phyloP scores from a whole-genome alignment of 2,888 invertebrate species.

The Idaea straminata region DNA sequence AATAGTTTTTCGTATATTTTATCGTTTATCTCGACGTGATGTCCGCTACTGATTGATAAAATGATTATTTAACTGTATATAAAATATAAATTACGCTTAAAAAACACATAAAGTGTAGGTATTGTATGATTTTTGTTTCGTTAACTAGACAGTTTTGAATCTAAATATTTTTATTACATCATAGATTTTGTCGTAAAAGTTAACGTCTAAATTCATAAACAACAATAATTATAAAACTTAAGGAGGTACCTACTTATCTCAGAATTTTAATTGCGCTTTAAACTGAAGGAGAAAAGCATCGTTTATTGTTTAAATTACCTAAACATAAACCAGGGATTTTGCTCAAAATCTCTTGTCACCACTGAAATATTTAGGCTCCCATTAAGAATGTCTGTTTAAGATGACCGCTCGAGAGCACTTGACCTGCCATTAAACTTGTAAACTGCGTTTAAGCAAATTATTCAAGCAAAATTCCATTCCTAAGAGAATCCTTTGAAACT shows the following conservation, averaged over 20 bases:
- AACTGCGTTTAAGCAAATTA: slow-evolving; percentile 66
- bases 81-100: slow-evolving; percentile 35
- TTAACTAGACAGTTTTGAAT: background rate
- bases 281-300: background rate
- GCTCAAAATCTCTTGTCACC: slow-evolving; percentile 35
- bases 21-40: slow-evolving; percentile 39
- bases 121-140: background rate
- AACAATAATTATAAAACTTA: no score
- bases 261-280: no score
- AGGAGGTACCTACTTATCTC: no score
- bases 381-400: slow-evolving; percentile 59
- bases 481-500: slow-evolving; percentile 23
- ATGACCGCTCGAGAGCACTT: slow-evolving; percentile 47
- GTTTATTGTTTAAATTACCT: background rate
- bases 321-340: background rate
- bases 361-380: slow-evolving; percentile 57
- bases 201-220: no score
- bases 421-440: slow-evolving; percentile 58
- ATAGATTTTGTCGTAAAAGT: no score
- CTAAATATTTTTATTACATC: no score
- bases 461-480: slow-evolving; percentile 49
- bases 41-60: slow-evolving; percentile 41
- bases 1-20: slow-evolving; percentile 28
- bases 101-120: slow-evolving; percentile 2
- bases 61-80: slow-evolving; percentile 40